phyloP scores from a whole-genome alignment of 2,797 vertebrate genomes.

The Argya squamiceps region DNA sequence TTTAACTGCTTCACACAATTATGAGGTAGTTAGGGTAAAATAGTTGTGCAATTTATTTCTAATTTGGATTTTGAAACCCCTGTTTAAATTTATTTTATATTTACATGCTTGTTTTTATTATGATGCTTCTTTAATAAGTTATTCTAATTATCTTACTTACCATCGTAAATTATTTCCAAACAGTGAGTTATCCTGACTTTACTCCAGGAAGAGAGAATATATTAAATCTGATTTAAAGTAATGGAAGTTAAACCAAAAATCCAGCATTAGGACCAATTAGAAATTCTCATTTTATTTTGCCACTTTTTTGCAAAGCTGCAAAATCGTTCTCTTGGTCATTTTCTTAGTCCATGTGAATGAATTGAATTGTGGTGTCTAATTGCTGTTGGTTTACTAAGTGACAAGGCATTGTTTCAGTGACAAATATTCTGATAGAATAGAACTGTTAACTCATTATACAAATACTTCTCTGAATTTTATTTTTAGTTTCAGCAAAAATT shows the following conservation, averaged over 20 bases:
- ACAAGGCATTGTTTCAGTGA: slow-evolving; percentile 18
- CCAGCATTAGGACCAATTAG: not conserved
- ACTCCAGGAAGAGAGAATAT: not conserved
- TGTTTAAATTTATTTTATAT: not conserved
- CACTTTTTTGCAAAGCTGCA: not conserved
- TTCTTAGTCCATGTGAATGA: not conserved
- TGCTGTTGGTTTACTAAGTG: slow-evolving; percentile 10
- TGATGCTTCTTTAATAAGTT: not conserved
- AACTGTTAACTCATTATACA: not conserved
- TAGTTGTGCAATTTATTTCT: not conserved
- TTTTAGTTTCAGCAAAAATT: slow-evolving; percentile 8
- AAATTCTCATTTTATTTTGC: not conserved
- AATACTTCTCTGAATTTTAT: not conserved
- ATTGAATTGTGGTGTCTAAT: not conserved
- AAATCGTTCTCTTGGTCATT: not conserved
- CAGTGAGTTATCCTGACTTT: not conserved
- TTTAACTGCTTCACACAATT: not conserved
- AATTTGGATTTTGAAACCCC: not conserved
- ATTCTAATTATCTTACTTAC: not conserved
- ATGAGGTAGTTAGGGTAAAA: not conserved
- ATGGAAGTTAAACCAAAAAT: not conserved
- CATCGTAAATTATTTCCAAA: not conserved
- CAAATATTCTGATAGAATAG: not conserved
- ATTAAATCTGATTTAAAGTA: not conserved
- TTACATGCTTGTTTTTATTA: not conserved